Evolutionary conservation across 2,888 invertebrate species (phyloP).

Genomic region (Emmelina monodactyla): DNA sequence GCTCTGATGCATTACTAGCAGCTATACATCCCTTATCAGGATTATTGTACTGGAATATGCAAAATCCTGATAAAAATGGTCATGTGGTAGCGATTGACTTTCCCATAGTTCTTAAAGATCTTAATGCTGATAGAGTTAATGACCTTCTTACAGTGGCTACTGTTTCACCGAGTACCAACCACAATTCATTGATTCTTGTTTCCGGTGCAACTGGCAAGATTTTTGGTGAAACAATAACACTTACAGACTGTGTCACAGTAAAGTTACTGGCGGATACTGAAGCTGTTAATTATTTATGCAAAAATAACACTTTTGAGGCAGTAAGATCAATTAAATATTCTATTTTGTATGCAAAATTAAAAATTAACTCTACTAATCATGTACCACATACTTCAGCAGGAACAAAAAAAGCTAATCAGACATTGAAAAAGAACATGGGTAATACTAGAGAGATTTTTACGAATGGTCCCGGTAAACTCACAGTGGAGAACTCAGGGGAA

Average conservation of each 20-base stretch:
- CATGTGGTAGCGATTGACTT: slow-evolving; percentile 68
- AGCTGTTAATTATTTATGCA: slow-evolving; percentile 64
- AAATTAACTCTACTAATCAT: slow-evolving; percentile 35
- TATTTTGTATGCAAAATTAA: slow-evolving; percentile 33
- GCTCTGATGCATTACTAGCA: slow-evolving; percentile 69
- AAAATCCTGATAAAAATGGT: slow-evolving; percentile 63
- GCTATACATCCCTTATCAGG: slow-evolving; percentile 60
- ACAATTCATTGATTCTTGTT: slow-evolving; percentile 71
- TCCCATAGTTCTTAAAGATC: slow-evolving; percentile 75
- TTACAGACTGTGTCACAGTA: slow-evolving; percentile 67
- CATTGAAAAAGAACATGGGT: slow-evolving; percentile 64
- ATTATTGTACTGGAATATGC: slow-evolving; percentile 67
- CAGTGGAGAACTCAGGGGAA: slow-evolving; percentile 73
- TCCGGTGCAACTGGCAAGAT: slow-evolving; percentile 75
- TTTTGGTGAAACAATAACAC: slow-evolving; percentile 68
- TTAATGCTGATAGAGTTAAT: slow-evolving; percentile 74
- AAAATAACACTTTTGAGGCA: slow-evolving; percentile 65
- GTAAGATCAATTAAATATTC: slow-evolving; percentile 44
- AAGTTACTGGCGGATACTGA: slow-evolving; percentile 64
- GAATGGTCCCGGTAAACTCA: slow-evolving; percentile 70
- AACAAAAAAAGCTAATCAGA: slow-evolving; percentile 55
- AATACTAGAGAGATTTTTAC: slow-evolving; percentile 65
- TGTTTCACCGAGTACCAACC: slow-evolving; percentile 52
- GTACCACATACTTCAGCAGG: slow-evolving; percentile 35
- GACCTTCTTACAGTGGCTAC: slow-evolving; percentile 72